A percentile compares a stretch with the other conserved stretches of the same genome.
These are phyloP conservation scores for Mionectes olivaceus DNA, from an alignment of 2,797 vertebrate genomes.

Conservation along the genomic window DNA sequence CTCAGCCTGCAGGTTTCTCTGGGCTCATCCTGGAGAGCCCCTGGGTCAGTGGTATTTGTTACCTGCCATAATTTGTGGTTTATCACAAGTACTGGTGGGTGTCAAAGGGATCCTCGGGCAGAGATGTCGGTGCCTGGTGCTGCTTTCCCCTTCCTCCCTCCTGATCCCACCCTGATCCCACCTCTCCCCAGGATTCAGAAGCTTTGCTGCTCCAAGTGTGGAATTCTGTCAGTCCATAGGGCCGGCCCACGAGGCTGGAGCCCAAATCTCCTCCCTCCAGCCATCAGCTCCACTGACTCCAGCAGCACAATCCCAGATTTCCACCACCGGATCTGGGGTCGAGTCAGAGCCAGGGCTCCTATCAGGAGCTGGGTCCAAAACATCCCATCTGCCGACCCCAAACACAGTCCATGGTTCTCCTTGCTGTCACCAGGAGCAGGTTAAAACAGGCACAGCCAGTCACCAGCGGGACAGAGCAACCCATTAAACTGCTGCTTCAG, in stretches of 20 bases:
- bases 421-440: neutral
- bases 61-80: neutral
- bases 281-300: no score
- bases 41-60: neutral
- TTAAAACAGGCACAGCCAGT: neutral
- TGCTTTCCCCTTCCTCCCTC: neutral
- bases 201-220: neutral
- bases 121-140: neutral
- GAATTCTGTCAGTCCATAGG: neutral
- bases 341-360: neutral
- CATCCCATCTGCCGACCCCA: neutral
- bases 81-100: fast-evolving
- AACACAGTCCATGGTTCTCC: fast-evolving
- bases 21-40: neutral
- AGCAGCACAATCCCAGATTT: no score
- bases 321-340: fast-evolving
- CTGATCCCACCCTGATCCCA: fast-evolving
- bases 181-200: neutral
- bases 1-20: fast-evolving
- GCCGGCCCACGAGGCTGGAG: neutral
- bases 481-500: neutral
- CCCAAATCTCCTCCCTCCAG: neutral
- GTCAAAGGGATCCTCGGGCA: neutral
- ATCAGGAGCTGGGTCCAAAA: neutral
- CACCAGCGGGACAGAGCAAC: neutral